Evolutionary conservation across 2,113 vertebrate genomes (phyloP).

Genomic region (Taxidea taxus): DNA sequence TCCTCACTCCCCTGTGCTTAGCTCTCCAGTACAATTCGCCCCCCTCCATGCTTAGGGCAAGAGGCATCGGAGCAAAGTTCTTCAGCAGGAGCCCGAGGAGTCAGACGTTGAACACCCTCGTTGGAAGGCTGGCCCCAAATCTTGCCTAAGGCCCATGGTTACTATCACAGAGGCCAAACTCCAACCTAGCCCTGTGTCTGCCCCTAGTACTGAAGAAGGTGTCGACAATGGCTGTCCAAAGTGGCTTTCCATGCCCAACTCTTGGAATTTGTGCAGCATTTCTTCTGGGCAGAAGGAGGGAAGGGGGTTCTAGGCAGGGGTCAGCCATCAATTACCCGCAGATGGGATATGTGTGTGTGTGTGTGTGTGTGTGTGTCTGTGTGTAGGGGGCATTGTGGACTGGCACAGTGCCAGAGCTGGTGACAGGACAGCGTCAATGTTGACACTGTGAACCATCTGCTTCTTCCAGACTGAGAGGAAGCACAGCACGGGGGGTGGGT

Average conservation of each 20-base stretch:
- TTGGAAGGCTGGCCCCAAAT: neutral
- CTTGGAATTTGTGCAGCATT: neutral
- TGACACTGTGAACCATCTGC: neutral
- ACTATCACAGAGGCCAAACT: rapidly evolving
- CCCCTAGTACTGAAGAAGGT: neutral
- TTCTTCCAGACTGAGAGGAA: neutral
- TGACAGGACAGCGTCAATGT: neutral
- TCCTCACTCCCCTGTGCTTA: too few species aligned
- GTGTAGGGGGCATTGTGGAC: neutral
- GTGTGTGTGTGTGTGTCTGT: neutral
- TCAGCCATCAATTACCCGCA: neutral
- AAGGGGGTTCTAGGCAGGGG: neutral
- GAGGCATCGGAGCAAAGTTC: neutral
- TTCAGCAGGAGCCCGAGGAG: neutral
- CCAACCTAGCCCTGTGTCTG: neutral
- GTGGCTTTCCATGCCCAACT: neutral
- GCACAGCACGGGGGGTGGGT: too few species aligned
- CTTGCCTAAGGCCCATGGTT: neutral
- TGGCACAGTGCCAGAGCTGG: neutral
- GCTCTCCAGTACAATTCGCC: too few species aligned
- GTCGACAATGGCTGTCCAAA: neutral
- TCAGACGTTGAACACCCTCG: neutral
- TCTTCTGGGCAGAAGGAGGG: neutral
- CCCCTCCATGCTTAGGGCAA: neutral
- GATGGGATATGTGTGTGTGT: neutral